Conservation (phyloP, 2,888 invertebrate species). For the Hirudinaria manillensis region DNA sequence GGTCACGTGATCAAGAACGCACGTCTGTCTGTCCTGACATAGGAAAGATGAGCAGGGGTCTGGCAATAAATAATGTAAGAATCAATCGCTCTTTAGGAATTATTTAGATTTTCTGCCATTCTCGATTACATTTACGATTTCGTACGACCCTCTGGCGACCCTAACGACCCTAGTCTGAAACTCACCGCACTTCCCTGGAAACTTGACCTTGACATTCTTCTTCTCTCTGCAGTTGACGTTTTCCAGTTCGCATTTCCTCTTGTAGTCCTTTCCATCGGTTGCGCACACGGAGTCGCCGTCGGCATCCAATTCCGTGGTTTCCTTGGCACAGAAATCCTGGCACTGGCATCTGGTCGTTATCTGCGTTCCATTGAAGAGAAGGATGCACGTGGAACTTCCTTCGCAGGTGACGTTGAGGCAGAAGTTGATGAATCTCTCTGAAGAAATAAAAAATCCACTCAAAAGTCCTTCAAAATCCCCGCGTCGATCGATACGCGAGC, state of each 20-base stretch:
- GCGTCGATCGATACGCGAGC: background rate
- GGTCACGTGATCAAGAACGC: constrained; percentile 69
- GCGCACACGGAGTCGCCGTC: background rate
- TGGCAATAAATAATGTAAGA: constrained; percentile 47
- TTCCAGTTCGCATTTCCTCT: constrained; percentile 4
- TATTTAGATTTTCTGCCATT: background rate
- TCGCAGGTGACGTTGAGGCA: background rate
- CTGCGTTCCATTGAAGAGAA: constrained; percentile 11
- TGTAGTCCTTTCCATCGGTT: constrained; percentile 15
- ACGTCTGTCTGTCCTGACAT: constrained; percentile 73
- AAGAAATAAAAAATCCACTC: no score
- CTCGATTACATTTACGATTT: background rate
- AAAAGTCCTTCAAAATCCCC: no score
- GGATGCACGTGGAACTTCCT: background rate
- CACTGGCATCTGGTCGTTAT: constrained; percentile 7
- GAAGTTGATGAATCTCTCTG: background rate
- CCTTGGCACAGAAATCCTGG: constrained; percentile 9
- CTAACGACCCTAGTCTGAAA: background rate
- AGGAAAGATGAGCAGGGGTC: constrained; percentile 77
- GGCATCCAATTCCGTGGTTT: background rate
- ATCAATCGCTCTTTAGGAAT: background rate
- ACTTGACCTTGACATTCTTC: background rate
- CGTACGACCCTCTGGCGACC: no score
- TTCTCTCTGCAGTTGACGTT: constrained; percentile 18
- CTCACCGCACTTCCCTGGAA: constrained; percentile 15